Conservation (phyloP, 2,888 invertebrate species). For the Oscheius sp. region DNA sequence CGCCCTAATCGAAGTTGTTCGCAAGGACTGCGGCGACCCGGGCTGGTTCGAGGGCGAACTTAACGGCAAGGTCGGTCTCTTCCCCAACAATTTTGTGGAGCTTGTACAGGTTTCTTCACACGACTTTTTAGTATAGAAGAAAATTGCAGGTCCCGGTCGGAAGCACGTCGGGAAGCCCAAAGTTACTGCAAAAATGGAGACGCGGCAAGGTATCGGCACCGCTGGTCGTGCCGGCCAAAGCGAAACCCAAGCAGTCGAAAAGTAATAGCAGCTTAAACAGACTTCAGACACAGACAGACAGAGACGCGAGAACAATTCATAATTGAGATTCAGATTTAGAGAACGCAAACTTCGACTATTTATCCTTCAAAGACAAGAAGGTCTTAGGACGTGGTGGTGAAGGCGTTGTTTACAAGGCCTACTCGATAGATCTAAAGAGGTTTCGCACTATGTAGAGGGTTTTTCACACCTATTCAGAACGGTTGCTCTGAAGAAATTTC, state of each 20-base stretch:
- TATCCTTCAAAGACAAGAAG: no score
- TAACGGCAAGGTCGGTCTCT: constrained; percentile 88
- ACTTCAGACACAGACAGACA: no score
- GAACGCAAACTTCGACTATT: no score
- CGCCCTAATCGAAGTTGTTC: constrained; percentile 31
- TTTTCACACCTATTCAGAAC: no score
- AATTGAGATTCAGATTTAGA: no score
- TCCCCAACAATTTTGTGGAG: constrained; percentile 90
- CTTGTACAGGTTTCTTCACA: constrained; percentile 43
- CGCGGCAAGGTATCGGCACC: constrained; percentile 28
- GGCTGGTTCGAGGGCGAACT: constrained; percentile 99
- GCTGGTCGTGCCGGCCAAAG: constrained; percentile 56
- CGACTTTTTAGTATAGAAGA: neutral
- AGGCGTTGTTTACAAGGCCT: no score
- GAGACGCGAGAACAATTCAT: no score
- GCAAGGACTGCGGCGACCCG: constrained; percentile 75
- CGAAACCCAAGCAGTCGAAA: constrained; percentile 44
- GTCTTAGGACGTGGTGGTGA: accelerated
- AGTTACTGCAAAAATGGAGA: neutral
- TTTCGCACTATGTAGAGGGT: no score
- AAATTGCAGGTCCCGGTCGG: constrained; percentile 19
- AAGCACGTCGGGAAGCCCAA: constrained; percentile 24
- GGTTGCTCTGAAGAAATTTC: no score
- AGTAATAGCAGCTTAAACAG: constrained; percentile 10
- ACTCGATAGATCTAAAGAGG: no score